phyloP scores from a whole-genome alignment of 2,113 vertebrate genomes.

The Chionodraco myersi region DNA sequence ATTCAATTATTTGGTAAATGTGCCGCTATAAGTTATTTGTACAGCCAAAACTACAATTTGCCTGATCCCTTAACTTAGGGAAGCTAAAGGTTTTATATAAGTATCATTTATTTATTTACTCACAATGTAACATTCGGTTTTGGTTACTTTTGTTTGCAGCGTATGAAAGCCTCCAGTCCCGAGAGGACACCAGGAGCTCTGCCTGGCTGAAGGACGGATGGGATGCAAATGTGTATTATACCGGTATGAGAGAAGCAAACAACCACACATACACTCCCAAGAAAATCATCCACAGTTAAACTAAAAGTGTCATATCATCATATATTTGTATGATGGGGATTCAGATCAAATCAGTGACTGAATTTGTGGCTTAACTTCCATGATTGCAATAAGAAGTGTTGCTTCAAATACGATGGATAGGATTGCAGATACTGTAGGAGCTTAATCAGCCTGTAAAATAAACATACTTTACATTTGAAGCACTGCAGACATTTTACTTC shows the following conservation, averaged over 20 bases:
- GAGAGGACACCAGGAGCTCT: constrained; percentile 91
- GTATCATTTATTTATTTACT: neutral
- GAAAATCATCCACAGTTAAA: neutral
- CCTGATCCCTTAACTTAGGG: neutral
- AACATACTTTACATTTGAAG: neutral
- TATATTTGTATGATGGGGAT: neutral
- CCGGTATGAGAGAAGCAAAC: constrained; percentile 81
- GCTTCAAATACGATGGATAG: too few species aligned
- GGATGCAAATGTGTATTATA: constrained; percentile 93
- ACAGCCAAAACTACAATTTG: too few species aligned
- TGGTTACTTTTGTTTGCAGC: constrained; percentile 76
- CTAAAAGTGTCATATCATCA: neutral
- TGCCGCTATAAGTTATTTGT: neutral
- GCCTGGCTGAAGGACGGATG: constrained; percentile 96
- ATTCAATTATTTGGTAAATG: neutral
- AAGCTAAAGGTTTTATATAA: neutral
- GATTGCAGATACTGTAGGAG: neutral
- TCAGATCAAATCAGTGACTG: neutral
- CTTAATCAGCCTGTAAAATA: neutral
- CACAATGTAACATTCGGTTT: neutral
- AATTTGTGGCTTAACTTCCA: neutral
- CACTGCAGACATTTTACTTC: neutral
- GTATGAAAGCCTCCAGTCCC: constrained; percentile 91
- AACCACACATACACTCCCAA: neutral
- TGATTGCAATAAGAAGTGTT: neutral